Evolutionary conservation across 1,140 invertebrate species (phyloP), one percentile per base, ranked within the genome.

Genomic region (Triops longicaudatus): DNA sequence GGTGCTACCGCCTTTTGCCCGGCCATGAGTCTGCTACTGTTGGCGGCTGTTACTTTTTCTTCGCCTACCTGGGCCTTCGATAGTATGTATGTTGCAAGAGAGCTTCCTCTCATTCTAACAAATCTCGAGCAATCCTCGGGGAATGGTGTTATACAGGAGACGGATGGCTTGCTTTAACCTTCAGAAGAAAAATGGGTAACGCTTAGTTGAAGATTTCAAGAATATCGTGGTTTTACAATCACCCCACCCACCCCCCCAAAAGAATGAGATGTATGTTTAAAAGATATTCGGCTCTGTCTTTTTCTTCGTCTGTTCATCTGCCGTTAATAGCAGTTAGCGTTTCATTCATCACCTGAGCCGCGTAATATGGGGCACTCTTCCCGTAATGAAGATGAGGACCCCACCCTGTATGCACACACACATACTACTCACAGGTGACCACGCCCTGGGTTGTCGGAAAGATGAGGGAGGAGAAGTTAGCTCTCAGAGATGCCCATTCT

Each of bases 341-440:
- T 63, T 22, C 50, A 63, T 63, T 63, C 50, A 63, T 63, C 50
- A 63, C 50, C 50, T 63, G 50, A 63, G 50, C 50, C 50, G 50
- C 50, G 50, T 63, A 63, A 63, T 63, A 63, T 3, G 50, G 50
- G 50, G 50, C 22, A 22, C 50, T 63, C 50, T 63, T 17, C 50
- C 50, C 14, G 50, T 63, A 63, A 63, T 63, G 50, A 63, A 63
- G 50, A 63, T 63, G 50, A 63, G 50, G 50, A 63, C 50, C 50
- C 50, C 50, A 63, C 50, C 50, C 50, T 63, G 50, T 22, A 17
- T 63, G 50, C 50, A 63, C 50, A 63, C 50, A 63, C 50, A 63
- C 50, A 63, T 37, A 37, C 31, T 37, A 37, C 31, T 37, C 50
- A 17, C 50, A 63, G 50, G 50, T 63, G 50, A 63, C 50, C 50